Conservation (phyloP, 2,888 invertebrate genomes). For the Napeogenes sylphis region DNA sequence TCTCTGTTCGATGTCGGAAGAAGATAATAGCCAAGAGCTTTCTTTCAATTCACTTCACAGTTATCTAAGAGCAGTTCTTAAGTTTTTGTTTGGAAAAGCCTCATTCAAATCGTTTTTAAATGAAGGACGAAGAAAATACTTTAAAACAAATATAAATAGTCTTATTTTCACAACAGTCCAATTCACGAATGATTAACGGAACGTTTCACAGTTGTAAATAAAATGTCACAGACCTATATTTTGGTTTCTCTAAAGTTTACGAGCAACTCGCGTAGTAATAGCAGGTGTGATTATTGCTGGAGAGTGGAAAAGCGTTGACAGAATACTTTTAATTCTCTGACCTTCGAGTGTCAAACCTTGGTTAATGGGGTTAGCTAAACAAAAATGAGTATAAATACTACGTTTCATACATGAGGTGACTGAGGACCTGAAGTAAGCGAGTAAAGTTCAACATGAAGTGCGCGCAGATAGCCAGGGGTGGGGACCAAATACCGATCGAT, state of each 20-base stretch:
- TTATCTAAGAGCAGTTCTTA: slow-evolving; percentile 6
- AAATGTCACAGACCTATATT: slow-evolving; percentile 8
- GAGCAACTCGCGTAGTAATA: slow-evolving; percentile 5
- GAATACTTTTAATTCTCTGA: slow-evolving; percentile 19
- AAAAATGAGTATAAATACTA: slow-evolving; percentile 68
- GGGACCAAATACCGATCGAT: slow-evolving; percentile 64
- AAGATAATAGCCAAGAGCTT: slow-evolving; percentile 3
- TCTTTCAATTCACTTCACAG: slow-evolving; percentile 23
- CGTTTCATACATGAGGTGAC: slow-evolving; percentile 63
- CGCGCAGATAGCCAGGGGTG: slow-evolving; percentile 43
- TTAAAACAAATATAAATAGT: slow-evolving; percentile 6
- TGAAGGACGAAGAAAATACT: too few relatives aligned
- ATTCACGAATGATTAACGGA: slow-evolving; percentile 41
- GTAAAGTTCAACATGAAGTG: slow-evolving; percentile 57
- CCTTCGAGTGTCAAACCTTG: slow-evolving; percentile 43
- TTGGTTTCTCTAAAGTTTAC: slow-evolving; percentile 5
- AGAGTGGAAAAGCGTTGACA: slow-evolving; percentile 12
- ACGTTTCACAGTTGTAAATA: slow-evolving; percentile 23
- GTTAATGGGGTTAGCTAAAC: slow-evolving; percentile 66
- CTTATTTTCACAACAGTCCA: slow-evolving; percentile 47
- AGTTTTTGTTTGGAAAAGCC: neutral
- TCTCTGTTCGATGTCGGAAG: slow-evolving; percentile 9
- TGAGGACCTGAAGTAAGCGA: slow-evolving; percentile 60
- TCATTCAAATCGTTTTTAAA: neutral
- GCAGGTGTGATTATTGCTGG: slow-evolving; percentile 10